These are phyloP conservation scores for Halcyon smyrnensis DNA, from an alignment of 2,797 vertebrate species.

Conservation along the genomic window DNA sequence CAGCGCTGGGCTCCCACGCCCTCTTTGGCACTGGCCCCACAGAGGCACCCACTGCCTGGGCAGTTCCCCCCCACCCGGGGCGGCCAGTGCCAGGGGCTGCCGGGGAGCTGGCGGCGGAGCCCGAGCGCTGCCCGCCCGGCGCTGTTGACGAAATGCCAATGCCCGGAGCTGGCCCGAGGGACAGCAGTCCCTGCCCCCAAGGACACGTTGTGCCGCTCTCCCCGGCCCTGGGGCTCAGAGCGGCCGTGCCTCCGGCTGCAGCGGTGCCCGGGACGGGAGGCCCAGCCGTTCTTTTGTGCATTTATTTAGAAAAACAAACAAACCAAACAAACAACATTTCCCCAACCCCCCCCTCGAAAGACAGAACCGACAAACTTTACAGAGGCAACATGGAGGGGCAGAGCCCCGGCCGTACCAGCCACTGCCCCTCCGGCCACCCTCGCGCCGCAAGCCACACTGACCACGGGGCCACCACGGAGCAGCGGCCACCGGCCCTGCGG, in stretches of 20 bases:
- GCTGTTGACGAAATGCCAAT: constrained; percentile 37
- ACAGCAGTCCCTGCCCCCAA: neutral
- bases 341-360: neutral
- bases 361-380: constrained; percentile 41
- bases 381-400: neutral
- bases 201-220: neutral
- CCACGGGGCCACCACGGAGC: neutral
- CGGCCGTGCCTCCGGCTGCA: neutral
- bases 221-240: neutral
- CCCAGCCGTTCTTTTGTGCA: constrained; percentile 12
- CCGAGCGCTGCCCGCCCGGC: neutral
- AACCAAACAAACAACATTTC: neutral
- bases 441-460: neutral
- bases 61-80: neutral
- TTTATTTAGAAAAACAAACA: constrained; percentile 68
- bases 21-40: neutral
- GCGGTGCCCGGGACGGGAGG: neutral
- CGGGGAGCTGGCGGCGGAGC: neutral
- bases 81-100: constrained; percentile 52
- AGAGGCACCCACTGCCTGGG: neutral
- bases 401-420: constrained; percentile 29
- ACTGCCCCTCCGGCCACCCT: neutral
- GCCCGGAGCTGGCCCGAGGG: neutral
- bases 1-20: neutral
- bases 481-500: neutral